Percentiles rank a stretch among this genome's conserved stretches.
Conservation (phyloP, 2,888 invertebrate genomes). For the Odontomyia ornata region DNA sequence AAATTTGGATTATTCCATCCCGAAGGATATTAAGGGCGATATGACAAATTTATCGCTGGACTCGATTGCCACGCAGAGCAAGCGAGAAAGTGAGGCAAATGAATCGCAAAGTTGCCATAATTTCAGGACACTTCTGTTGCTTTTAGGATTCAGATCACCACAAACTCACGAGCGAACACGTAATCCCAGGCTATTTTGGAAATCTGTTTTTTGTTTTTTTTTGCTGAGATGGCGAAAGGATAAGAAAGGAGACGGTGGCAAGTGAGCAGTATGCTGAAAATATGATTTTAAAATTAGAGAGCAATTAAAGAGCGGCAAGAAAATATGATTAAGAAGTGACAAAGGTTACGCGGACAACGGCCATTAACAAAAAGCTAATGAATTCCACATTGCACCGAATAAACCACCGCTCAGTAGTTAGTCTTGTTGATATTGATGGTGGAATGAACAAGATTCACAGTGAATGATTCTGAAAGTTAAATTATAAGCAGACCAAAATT, state of each 20-base stretch:
- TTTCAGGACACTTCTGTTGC: slow-evolving; percentile 40
- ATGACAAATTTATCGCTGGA: slow-evolving; percentile 58
- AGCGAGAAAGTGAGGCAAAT: slow-evolving; percentile 45
- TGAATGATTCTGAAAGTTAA: too few relatives aligned
- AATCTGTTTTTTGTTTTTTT: slow-evolving; percentile 23
- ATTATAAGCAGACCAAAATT: too few relatives aligned
- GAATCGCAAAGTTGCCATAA: slow-evolving; percentile 50
- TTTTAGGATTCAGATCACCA: slow-evolving; percentile 27
- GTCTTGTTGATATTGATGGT: too few relatives aligned
- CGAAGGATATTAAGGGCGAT: slow-evolving; percentile 57
- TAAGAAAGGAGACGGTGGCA: background rate
- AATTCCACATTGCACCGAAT: too few relatives aligned
- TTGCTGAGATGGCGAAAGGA: background rate
- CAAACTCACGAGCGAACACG: background rate
- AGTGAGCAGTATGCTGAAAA: background rate
- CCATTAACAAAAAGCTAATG: too few relatives aligned
- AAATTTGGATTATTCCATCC: slow-evolving; percentile 57
- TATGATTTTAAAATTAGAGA: too few relatives aligned
- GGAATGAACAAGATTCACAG: too few relatives aligned
- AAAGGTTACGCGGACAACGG: too few relatives aligned
- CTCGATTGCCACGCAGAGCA: slow-evolving; percentile 44
- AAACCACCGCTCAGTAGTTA: too few relatives aligned
- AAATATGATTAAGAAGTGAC: too few relatives aligned
- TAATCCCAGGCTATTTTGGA: slow-evolving; percentile 20
- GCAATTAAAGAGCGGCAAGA: too few relatives aligned